Evolutionary conservation across 2,888 invertebrate genomes (phyloP).

Genomic region (Acanthosoma haemorrhoidale): DNA sequence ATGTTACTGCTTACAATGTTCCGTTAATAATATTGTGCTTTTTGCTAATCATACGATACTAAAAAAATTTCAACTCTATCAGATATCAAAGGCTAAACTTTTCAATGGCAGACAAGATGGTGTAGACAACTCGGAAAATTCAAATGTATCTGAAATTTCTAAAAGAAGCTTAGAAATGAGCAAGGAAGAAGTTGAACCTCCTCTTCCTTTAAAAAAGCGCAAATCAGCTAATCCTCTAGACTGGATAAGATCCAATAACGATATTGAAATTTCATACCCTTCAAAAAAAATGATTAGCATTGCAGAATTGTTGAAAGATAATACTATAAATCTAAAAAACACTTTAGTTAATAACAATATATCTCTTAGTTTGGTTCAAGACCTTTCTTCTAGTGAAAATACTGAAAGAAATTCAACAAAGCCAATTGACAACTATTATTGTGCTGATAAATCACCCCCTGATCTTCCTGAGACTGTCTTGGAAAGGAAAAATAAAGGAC

Average conservation of each 20-base stretch:
- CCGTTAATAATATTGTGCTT: not conserved
- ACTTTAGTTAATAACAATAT: not conserved
- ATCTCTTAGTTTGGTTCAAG: no score
- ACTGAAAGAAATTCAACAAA: not conserved
- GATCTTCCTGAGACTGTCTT: not conserved
- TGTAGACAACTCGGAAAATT: not conserved
- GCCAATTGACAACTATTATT: not conserved
- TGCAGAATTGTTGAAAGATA: not conserved
- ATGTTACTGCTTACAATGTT: not conserved
- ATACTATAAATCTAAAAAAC: not conserved
- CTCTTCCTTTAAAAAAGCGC: slow-evolving; percentile 28
- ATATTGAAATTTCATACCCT: slow-evolving; percentile 32
- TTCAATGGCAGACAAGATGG: not conserved
- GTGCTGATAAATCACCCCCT: not conserved
- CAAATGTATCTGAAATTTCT: not conserved
- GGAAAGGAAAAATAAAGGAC: no score
- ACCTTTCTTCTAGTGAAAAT: no score
- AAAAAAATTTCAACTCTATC: not conserved
- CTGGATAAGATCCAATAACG: not conserved
- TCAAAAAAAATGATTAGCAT: slow-evolving; percentile 35
- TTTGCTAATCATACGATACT: not conserved
- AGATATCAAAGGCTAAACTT: not conserved
- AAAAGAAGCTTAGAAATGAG: not conserved
- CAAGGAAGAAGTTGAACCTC: not conserved
- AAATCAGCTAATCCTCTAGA: not conserved